Evolutionary conservation across 2,888 invertebrate genomes (phyloP).

Genomic region (Temnothorax rugatulus): DNA sequence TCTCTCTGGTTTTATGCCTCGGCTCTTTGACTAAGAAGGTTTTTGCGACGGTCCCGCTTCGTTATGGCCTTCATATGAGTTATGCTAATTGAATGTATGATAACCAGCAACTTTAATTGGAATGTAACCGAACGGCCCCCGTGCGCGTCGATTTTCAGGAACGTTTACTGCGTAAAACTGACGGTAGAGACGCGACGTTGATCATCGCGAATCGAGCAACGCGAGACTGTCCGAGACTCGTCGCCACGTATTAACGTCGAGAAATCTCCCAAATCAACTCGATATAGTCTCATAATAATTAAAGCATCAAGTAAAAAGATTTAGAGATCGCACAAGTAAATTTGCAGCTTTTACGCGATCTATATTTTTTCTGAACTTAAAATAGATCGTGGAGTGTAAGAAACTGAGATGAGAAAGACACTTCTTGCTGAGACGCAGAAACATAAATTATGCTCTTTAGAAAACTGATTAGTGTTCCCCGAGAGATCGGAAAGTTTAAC

Average conservation of each 20-base stretch:
- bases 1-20: conserved; percentile 70
- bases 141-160: conserved; percentile 42
- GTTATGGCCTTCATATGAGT: conserved; percentile 80
- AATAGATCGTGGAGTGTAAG: neutral
- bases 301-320: neutral
- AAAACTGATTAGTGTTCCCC: neutral
- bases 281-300: neutral
- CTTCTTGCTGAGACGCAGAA: neutral
- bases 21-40: conserved; percentile 75
- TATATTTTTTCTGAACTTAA: neutral
- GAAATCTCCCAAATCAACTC: neutral
- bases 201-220: conserved; percentile 16
- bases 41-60: conserved; percentile 75
- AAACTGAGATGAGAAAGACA: neutral
- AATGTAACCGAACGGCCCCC: conserved; percentile 67
- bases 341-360: neutral
- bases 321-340: neutral
- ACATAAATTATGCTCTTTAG: neutral
- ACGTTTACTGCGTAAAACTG: conserved; percentile 45
- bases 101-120: conserved; percentile 80
- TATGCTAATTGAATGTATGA: conserved; percentile 83
- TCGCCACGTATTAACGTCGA: neutral
- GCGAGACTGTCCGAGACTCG: neutral
- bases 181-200: neutral
- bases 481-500: neutral